Conservation (phyloP, 2,113 vertebrate genomes). For the Alaudala cheleensis region DNA sequence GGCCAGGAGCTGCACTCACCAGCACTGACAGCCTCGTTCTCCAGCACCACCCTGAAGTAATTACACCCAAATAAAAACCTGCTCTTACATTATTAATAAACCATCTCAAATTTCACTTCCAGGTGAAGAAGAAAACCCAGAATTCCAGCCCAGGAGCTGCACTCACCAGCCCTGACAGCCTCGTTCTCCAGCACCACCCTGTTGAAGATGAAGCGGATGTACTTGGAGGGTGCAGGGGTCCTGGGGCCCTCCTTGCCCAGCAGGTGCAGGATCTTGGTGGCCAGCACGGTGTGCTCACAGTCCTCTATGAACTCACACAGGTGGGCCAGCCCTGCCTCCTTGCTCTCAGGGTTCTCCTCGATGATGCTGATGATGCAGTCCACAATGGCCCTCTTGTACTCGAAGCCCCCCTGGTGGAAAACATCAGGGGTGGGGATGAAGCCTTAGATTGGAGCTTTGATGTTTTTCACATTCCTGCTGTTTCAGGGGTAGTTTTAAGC, state of each 20-base stretch:
- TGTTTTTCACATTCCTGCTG: no score
- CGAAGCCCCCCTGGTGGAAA: constrained; percentile 89
- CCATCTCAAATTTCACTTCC: background rate
- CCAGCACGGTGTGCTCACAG: constrained; percentile 96
- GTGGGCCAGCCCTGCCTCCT: constrained; percentile 92
- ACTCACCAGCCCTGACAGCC: constrained; percentile 92
- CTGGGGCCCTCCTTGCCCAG: constrained; percentile 93
- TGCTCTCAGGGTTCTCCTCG: constrained; percentile 96
- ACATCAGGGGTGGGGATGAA: no score
- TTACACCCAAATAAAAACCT: background rate
- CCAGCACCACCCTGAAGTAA: no score
- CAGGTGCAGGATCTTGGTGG: constrained; percentile 96
- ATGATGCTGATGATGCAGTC: constrained; percentile 97
- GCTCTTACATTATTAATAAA: background rate
- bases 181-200: constrained; percentile 97
- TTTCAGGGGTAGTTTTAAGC: no score
- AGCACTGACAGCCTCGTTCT: no score
- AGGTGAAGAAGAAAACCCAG: background rate
- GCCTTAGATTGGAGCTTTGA: no score
- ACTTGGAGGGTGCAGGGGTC: constrained; percentile 92
- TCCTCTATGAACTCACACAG: constrained; percentile 99
- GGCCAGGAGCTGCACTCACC: no score
- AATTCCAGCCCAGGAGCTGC: background rate
- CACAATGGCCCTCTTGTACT: constrained; percentile 97
- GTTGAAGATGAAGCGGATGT: constrained; percentile 99